A percentile compares a stretch with the other conserved stretches of the same genome.
These are phyloP conservation scores for Lingula anatina DNA, from an alignment of 2,888 invertebrate genomes.

Conservation along the genomic window DNA sequence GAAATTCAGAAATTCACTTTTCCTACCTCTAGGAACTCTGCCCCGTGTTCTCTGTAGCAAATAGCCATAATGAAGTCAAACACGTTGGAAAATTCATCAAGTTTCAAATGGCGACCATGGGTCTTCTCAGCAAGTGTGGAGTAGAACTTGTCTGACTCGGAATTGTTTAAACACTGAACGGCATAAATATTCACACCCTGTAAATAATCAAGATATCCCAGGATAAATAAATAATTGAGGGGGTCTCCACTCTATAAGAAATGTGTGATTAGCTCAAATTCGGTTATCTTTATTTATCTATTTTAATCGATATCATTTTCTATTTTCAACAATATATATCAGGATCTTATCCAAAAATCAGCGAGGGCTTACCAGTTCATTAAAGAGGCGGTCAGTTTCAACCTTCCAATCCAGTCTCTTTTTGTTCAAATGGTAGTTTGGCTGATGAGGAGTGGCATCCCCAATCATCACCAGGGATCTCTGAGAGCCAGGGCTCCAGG, in stretches of 20 bases:
- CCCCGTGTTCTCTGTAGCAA: constrained; percentile 38
- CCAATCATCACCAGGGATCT: constrained; percentile 41
- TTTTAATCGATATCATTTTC: too few relatives aligned
- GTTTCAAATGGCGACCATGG: constrained; percentile 30
- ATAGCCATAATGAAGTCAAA: constrained; percentile 45
- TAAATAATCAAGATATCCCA: constrained; percentile 5
- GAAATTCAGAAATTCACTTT: too few relatives aligned
- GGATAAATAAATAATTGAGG: too few relatives aligned
- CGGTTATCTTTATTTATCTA: too few relatives aligned
- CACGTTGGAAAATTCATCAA: constrained; percentile 32
- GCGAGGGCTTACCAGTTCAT: constrained; percentile 11
- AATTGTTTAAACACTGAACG: constrained; percentile 26
- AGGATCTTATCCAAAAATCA: too few relatives aligned
- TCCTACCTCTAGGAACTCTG: constrained; percentile 28
- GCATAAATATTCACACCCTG: constrained; percentile 36
- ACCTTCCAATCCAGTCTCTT: constrained; percentile 34
- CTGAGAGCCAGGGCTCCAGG: constrained; percentile 39
- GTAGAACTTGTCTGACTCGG: constrained; percentile 23
- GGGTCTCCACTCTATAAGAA: too few relatives aligned
- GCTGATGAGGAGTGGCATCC: constrained; percentile 37
- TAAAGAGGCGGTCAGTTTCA: constrained; percentile 18
- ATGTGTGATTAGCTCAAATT: too few relatives aligned
- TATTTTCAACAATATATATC: too few relatives aligned
- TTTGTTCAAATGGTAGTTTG: constrained; percentile 23
- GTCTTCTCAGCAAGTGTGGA: constrained; percentile 23